phyloP scores from a whole-genome alignment of 2,113 vertebrate genomes.

The Gadus macrocephalus region DNA sequence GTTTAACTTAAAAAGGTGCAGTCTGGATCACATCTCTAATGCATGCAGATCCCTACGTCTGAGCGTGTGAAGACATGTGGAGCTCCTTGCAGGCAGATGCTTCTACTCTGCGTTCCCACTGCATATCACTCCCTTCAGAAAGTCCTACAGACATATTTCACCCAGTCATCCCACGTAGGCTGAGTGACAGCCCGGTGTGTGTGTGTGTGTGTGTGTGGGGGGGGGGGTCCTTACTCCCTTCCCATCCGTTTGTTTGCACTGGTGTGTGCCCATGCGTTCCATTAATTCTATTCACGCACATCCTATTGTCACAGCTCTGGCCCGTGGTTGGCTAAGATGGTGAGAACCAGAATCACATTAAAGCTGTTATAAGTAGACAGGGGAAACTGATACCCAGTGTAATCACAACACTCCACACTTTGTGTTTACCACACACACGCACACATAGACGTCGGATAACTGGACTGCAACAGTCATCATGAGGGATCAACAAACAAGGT shows the following conservation, averaged over 20 bases:
- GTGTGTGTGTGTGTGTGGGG: background rate
- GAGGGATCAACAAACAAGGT: slow-evolving; percentile 68
- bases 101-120: slow-evolving; percentile 59
- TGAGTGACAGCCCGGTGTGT: too few relatives aligned
- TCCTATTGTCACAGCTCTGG: slow-evolving; percentile 56
- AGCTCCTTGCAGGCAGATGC: slow-evolving; percentile 41
- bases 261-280: slow-evolving; percentile 50
- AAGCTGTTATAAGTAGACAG: slow-evolving; percentile 50
- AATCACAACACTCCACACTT: slow-evolving; percentile 33
- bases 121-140: slow-evolving; percentile 41
- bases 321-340: slow-evolving; percentile 66
- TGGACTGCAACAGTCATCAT: slow-evolving; percentile 40
- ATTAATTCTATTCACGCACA: slow-evolving; percentile 54
- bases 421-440: background rate
- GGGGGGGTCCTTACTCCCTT: slow-evolving; percentile 38
- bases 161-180: slow-evolving; percentile 16
- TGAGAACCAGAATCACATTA: slow-evolving; percentile 68
- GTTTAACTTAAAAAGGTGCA: too few relatives aligned
- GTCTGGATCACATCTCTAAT: too few relatives aligned
- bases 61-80: background rate
- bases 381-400: slow-evolving; percentile 9
- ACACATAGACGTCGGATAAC: slow-evolving; percentile 16
- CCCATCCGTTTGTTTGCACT: slow-evolving; percentile 64
- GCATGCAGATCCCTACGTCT: background rate
- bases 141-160: slow-evolving; percentile 40